These are phyloP conservation scores for Dromococcyx pavoninus DNA, from an alignment of 2,797 vertebrate species.

Conservation along the genomic window DNA sequence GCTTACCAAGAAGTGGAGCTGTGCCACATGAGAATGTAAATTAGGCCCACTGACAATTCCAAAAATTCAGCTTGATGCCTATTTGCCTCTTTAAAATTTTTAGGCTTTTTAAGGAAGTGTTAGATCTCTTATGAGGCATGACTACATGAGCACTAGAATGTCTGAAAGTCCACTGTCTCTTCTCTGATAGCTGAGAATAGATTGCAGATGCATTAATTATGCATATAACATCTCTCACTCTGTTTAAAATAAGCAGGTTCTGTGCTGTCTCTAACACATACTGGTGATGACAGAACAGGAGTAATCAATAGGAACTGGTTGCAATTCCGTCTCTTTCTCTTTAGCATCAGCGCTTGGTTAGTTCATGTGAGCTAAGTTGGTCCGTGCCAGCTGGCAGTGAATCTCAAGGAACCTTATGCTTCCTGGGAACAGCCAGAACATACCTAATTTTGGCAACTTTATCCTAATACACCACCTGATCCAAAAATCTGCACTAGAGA, in stretches of 20 bases:
- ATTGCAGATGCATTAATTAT: not conserved
- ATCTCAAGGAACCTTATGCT: constrained; percentile 46
- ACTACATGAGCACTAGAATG: not conserved
- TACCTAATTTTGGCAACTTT: constrained; percentile 53
- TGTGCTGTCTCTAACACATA: not conserved
- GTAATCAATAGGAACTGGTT: constrained; percentile 36
- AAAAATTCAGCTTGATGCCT: not conserved
- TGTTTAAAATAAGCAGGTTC: not conserved
- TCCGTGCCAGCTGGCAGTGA: constrained; percentile 46
- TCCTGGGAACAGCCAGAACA: constrained; percentile 60
- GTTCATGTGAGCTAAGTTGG: constrained; percentile 16
- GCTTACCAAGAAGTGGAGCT: not conserved
- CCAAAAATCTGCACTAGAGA: constrained; percentile 25
- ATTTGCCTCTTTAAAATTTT: not conserved
- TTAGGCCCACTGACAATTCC: not conserved
- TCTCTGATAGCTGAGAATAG: not conserved
- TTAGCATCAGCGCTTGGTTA: constrained; percentile 15
- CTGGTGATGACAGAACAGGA: constrained; percentile 13
- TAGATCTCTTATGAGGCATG: not conserved
- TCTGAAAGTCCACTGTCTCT: not conserved
- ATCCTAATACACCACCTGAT: constrained; percentile 35
- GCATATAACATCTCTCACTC: not conserved
- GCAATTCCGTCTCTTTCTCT: constrained; percentile 44
- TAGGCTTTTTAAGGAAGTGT: not conserved
- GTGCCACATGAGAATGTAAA: not conserved